Conservation (phyloP, 2,888 invertebrate species). For the Drosophila nr. perissopoda region DNA sequence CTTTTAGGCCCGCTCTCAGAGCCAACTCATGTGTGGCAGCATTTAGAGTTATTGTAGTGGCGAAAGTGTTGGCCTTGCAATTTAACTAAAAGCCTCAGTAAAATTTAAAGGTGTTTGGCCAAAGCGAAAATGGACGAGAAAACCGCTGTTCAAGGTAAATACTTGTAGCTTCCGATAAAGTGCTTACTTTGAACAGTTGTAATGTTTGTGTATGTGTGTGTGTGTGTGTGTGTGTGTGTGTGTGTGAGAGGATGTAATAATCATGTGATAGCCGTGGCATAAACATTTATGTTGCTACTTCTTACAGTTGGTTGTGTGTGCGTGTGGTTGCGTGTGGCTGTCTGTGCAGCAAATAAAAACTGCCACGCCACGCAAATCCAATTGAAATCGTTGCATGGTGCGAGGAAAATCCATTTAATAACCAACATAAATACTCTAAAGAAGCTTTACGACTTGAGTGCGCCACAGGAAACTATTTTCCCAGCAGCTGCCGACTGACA, state of each 20-base stretch:
- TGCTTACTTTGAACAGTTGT: conserved; percentile 43
- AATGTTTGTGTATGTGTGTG: not conserved
- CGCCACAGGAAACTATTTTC: conserved; percentile 66
- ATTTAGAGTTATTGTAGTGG: conserved; percentile 71
- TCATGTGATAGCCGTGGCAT: conserved; percentile 63
- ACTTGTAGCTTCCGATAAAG: conserved; percentile 58
- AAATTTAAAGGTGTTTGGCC: conserved; percentile 71
- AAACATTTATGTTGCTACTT: conserved; percentile 71
- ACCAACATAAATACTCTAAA: conserved; percentile 77
- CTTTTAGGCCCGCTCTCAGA: conserved; percentile 47
- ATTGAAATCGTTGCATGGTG: conserved; percentile 74
- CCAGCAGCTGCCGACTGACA: conserved; percentile 26
- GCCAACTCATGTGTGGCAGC: conserved; percentile 56
- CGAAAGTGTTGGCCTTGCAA: conserved; percentile 62
- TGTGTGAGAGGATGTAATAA: conserved; percentile 41
- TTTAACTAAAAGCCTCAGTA: conserved; percentile 75
- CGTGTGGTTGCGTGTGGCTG: conserved; percentile 11
- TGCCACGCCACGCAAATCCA: conserved; percentile 69
- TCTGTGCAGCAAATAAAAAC: conserved; percentile 48
- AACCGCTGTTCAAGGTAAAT: conserved; percentile 17
- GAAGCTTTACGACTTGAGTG: conserved; percentile 77
- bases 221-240: not conserved
- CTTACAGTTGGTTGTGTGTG: conserved; percentile 13
- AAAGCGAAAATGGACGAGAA: conserved; percentile 4
- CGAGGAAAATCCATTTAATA: conserved; percentile 77